Evolutionary conservation across 2,888 invertebrate genomes (phyloP).

Genomic region (Rotaria socialis): DNA sequence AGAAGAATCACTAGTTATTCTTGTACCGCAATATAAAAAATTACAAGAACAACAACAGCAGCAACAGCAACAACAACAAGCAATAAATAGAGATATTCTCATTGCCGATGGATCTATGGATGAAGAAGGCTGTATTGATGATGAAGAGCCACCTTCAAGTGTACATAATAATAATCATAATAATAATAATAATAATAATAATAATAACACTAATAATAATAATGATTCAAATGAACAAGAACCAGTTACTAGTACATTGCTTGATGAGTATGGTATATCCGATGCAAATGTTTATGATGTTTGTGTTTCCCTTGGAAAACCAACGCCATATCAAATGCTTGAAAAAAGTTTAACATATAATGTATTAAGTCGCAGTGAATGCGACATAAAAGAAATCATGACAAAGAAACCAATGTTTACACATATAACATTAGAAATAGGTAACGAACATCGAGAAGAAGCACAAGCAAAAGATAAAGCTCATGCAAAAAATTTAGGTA

Average conservation of each 20-base stretch:
- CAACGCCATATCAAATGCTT: slow-evolving; percentile 27
- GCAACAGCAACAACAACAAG: background rate
- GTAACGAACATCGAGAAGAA: slow-evolving; percentile 39
- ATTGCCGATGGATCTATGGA: background rate
- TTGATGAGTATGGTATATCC: background rate
- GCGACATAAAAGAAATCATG: background rate
- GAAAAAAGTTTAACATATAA: slow-evolving; percentile 31
- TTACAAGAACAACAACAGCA: slow-evolving; percentile 22
- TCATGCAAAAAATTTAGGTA: slow-evolving; percentile 56
- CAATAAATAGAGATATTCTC: background rate
- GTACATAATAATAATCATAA: background rate
- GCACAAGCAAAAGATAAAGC: slow-evolving; percentile 41
- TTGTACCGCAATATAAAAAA: slow-evolving; percentile 29
- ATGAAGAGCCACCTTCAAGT: background rate
- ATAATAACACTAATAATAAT: background rate
- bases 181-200: background rate
- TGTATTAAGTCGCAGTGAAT: slow-evolving; percentile 16
- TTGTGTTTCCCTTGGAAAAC: slow-evolving; percentile 10
- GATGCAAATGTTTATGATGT: slow-evolving; percentile 28
- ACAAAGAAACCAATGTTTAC: slow-evolving; percentile 33
- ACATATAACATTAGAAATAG: slow-evolving; percentile 16
- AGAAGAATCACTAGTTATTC: slow-evolving; percentile 30
- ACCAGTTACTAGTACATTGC: background rate
- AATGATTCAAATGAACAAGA: background rate
- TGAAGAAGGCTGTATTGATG: slow-evolving; percentile 7